These are phyloP conservation scores for Anas flavirostris DNA, from an alignment of 2,797 vertebrate genomes.

Conservation along the genomic window DNA sequence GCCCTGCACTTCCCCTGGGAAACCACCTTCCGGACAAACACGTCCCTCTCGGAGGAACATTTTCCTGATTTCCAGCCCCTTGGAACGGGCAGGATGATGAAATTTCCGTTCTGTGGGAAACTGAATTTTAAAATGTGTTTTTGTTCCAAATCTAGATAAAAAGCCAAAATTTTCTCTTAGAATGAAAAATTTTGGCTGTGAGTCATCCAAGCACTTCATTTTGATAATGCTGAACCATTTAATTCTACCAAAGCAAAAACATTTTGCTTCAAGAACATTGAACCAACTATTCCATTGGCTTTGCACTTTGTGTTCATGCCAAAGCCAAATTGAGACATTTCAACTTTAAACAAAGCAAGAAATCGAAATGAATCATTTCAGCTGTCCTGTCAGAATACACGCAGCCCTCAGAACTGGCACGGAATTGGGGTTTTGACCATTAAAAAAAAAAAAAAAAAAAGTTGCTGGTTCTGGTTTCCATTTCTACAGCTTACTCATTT, in stretches of 20 bases:
- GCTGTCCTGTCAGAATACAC: constrained; percentile 22
- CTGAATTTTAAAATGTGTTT: neutral
- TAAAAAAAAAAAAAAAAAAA: neutral
- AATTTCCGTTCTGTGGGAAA: constrained; percentile 25
- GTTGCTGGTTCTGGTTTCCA: neutral
- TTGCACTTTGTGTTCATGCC: fast-evolving
- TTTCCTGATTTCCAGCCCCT: neutral
- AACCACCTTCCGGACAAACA: constrained; percentile 44
- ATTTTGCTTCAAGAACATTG: neutral
- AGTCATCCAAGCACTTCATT: neutral
- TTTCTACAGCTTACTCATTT: neutral
- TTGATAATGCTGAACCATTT: neutral
- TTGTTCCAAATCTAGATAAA: constrained; percentile 17
- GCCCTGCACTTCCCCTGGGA: constrained; percentile 22
- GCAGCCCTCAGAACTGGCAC: neutral
- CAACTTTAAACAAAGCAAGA: constrained; percentile 43
- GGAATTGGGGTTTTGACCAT: neutral
- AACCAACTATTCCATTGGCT: neutral
- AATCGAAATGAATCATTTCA: neutral
- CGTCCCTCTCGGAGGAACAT: neutral
- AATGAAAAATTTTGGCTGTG: neutral
- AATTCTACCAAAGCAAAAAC: neutral
- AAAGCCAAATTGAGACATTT: constrained; percentile 20
- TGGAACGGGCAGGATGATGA: neutral
- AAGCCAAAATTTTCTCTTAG: neutral